Conservation (phyloP, 2,888 invertebrate species). For the Melieria crassipennis region DNA sequence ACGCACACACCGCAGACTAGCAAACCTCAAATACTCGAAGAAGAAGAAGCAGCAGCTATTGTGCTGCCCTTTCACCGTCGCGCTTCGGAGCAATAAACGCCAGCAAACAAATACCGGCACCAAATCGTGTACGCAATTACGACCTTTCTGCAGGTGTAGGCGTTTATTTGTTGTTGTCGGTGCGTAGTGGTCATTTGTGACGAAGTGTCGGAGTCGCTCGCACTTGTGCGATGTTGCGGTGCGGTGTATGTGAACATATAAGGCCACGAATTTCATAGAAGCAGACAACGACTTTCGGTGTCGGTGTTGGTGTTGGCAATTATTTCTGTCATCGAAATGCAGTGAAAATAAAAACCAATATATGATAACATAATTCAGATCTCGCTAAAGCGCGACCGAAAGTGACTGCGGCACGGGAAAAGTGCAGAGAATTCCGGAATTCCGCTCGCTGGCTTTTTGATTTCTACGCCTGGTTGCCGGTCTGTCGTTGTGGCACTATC, state of each 20-base stretch:
- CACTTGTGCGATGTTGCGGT: too few relatives aligned
- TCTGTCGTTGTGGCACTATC: too few relatives aligned
- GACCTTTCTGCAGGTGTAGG: not conserved
- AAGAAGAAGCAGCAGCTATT: not conserved
- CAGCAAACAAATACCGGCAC: not conserved
- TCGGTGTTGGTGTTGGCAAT: slow-evolving; percentile 9
- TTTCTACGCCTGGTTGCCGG: too few relatives aligned
- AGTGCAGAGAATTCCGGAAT: too few relatives aligned
- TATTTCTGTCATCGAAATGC: slow-evolving; percentile 24
- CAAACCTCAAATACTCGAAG: not conserved
- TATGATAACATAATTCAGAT: slow-evolving; percentile 25
- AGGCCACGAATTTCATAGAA: too few relatives aligned
- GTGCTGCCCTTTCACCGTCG: too few relatives aligned
- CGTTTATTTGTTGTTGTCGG: not conserved
- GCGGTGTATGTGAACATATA: too few relatives aligned
- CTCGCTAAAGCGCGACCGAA: not conserved
- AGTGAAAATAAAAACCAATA: slow-evolving; percentile 18
- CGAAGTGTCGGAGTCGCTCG: too few relatives aligned
- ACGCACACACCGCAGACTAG: not conserved
- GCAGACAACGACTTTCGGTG: too few relatives aligned
- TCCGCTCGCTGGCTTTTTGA: too few relatives aligned
- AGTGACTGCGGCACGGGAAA: too few relatives aligned
- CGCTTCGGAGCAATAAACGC: not conserved
- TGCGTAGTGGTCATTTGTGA: not conserved
- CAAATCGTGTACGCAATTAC: not conserved